Evolutionary conservation across 2,797 vertebrate genomes (phyloP).

Genomic region (Xyrichtys novacula): DNA sequence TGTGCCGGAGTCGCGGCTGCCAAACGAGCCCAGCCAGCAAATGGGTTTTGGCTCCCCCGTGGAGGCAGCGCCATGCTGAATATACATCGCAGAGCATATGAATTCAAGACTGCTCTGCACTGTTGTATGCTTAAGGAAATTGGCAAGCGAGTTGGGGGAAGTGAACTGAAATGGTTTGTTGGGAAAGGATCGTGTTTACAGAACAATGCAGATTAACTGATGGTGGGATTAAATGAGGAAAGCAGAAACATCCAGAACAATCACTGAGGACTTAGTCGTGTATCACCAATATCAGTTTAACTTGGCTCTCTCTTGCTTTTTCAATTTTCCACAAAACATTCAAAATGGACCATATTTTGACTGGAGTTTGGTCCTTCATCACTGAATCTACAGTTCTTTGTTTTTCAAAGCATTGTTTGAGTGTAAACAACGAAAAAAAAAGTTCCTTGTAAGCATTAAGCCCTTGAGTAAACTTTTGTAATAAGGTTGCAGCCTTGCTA

Average conservation of each 20-base stretch:
- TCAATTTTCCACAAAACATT: conserved; percentile 20
- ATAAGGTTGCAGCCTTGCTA: conserved; percentile 75
- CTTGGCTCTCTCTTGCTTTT: not conserved
- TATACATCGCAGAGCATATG: conserved; percentile 72
- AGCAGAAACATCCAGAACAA: conserved; percentile 28
- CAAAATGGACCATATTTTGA: not conserved
- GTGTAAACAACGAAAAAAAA: conserved; percentile 32
- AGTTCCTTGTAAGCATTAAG: conserved; percentile 61
- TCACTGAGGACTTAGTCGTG: not conserved
- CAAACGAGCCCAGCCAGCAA: conserved; percentile 75
- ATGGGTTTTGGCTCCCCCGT: conserved; percentile 72
- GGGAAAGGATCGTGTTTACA: conserved; percentile 64
- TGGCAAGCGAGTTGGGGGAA: conserved; percentile 71
- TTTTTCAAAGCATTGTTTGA: conserved; percentile 17
- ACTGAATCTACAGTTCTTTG: conserved; percentile 24
- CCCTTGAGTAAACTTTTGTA: conserved; percentile 77
- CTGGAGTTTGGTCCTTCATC: conserved; percentile 1
- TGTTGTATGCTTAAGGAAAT: conserved; percentile 78
- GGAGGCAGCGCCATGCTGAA: conserved; percentile 72
- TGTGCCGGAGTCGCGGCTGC: conserved; percentile 73
- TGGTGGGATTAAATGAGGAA: conserved; percentile 52
- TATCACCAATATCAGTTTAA: conserved; percentile 5
- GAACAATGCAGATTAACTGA: conserved; percentile 71
- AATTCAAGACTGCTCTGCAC: conserved; percentile 64
- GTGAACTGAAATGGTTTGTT: conserved; percentile 71